These are phyloP conservation scores for Chauna torquata DNA, from an alignment of 2,113 vertebrate genomes.

Conservation along the genomic window DNA sequence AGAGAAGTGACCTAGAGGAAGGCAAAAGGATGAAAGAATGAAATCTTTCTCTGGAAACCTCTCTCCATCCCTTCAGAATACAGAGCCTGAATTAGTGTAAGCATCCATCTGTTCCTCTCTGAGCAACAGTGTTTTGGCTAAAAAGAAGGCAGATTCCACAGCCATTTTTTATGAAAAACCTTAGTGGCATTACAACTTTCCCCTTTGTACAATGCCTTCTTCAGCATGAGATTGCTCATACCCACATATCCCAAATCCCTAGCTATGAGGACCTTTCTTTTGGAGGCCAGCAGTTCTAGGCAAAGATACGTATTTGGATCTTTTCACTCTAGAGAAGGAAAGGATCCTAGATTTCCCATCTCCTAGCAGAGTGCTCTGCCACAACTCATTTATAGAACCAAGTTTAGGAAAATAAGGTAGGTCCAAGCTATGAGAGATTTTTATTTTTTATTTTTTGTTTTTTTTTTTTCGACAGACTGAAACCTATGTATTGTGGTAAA, in stretches of 20 bases:
- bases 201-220: not conserved
- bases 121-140: not conserved
- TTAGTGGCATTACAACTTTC: not conserved
- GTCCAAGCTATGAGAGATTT: not conserved
- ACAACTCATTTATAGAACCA: not conserved
- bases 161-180: not conserved
- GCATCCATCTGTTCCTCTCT: not conserved
- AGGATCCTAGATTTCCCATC: not conserved
- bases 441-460: too few species aligned
- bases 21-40: not conserved
- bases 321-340: not conserved
- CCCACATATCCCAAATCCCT: not conserved
- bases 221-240: not conserved
- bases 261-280: not conserved
- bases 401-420: not conserved
- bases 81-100: not conserved
- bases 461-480: too few species aligned
- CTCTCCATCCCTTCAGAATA: not conserved
- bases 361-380: not conserved
- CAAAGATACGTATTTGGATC: not conserved
- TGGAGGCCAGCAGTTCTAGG: not conserved
- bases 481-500: too few species aligned
- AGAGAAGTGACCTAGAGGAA: not conserved
- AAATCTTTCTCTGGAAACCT: not conserved
- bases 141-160: not conserved